A percentile compares a stretch with the other conserved stretches of the same genome.
Evolutionary conservation across 2,113 vertebrate genomes (phyloP).

Genomic region (Sturnus vulgaris): DNA sequence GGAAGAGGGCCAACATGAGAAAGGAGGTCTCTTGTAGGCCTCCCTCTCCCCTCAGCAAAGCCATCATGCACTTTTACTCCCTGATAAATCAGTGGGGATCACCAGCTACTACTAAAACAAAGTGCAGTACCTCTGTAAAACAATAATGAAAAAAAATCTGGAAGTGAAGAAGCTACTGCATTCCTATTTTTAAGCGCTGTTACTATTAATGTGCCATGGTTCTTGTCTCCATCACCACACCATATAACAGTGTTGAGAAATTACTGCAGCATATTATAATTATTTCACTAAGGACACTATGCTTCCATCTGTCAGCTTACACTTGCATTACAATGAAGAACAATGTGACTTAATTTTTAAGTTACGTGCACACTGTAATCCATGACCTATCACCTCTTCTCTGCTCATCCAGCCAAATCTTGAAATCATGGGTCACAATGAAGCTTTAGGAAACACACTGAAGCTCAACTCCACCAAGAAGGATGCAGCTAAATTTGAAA

Average conservation of each 20-base stretch:
- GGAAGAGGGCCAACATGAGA: background rate
- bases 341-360: background rate
- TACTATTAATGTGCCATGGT: background rate
- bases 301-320: background rate
- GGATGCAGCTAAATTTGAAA: background rate
- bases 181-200: conserved; percentile 9
- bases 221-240: background rate
- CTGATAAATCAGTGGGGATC: background rate
- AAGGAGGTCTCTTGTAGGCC: background rate
- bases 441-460: background rate
- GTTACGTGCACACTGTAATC: background rate
- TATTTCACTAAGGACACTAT: background rate
- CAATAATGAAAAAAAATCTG: background rate
- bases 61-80: background rate
- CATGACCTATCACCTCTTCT: background rate
- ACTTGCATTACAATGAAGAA: background rate
- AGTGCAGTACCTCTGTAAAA: background rate
- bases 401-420: background rate
- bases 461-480: background rate
- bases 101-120: background rate
- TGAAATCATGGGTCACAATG: background rate
- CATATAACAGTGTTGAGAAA: background rate
- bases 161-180: background rate
- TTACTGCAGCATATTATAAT: background rate
- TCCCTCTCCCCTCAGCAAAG: background rate